phyloP scores from a whole-genome alignment of 2,888 invertebrate species.

The Seira sanloemensis region DNA sequence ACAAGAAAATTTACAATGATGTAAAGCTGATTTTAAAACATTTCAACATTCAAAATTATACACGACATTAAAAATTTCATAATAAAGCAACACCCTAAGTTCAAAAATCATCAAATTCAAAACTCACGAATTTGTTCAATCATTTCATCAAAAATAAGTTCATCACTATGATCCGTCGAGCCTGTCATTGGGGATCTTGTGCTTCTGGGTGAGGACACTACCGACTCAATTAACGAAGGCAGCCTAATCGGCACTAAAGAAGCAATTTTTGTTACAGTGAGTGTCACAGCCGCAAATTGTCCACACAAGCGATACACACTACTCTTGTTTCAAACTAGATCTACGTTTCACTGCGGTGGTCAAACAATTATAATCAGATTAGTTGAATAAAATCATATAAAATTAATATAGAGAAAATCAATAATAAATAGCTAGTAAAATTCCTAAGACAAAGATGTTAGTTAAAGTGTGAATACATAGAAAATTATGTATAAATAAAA shows the following conservation, averaged over 20 bases:
- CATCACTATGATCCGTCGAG: slow-evolving; percentile 39
- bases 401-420: no score
- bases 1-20: slow-evolving; percentile 15
- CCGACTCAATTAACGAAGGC: slow-evolving; percentile 67
- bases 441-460: no score
- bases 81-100: slow-evolving; percentile 22
- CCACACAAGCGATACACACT: background rate
- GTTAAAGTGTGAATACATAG: no score
- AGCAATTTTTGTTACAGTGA: slow-evolving; percentile 39
- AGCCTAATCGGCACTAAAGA: slow-evolving; percentile 67
- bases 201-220: slow-evolving; percentile 57
- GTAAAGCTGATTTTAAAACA: slow-evolving; percentile 28
- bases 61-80: background rate
- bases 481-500: no score
- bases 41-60: slow-evolving; percentile 5
- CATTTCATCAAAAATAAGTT: slow-evolving; percentile 63
- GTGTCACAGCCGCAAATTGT: background rate
- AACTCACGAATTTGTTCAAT: slow-evolving; percentile 58
- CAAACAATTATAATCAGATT: no score
- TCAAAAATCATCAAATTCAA: slow-evolving; percentile 38
- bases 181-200: slow-evolving; percentile 52
- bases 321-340: no score
- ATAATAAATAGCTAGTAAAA: no score
- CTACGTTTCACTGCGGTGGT: no score
- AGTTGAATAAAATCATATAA: no score